Evolutionary conservation across 1,140 invertebrate species (phyloP).

Genomic region (Drosophila oshimai): DNA sequence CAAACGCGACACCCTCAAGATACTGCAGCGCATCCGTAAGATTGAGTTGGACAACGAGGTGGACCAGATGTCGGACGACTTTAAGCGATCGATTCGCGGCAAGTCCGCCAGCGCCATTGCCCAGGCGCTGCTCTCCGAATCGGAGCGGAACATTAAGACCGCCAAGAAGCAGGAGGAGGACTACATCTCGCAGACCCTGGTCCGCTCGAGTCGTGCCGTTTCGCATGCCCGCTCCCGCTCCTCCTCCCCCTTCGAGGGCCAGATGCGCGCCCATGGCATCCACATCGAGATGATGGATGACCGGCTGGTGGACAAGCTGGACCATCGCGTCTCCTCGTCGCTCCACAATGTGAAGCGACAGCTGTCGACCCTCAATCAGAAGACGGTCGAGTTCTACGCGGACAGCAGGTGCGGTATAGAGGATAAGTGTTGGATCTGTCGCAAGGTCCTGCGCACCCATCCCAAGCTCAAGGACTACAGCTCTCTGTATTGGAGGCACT

Average conservation of each 20-base stretch:
- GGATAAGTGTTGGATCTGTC: slow-evolving; percentile 82
- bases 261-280: slow-evolving; percentile 57
- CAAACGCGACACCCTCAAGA: slow-evolving; percentile 82
- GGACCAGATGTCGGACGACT: slow-evolving; percentile 84
- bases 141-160: slow-evolving; percentile 84
- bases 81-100: slow-evolving; percentile 85
- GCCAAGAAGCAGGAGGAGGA: slow-evolving; percentile 78
- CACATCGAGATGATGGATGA: slow-evolving; percentile 81
- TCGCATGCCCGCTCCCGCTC: slow-evolving; percentile 67
- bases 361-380: slow-evolving; percentile 71
- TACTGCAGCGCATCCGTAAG: slow-evolving; percentile 79
- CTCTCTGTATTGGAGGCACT: slow-evolving; percentile 75
- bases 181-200: slow-evolving; percentile 63
- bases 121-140: slow-evolving; percentile 86
- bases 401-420: slow-evolving; percentile 82
- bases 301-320: slow-evolving; percentile 77
- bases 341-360: slow-evolving; percentile 81
- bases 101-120: slow-evolving; percentile 90
- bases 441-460: slow-evolving; percentile 77
- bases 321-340: slow-evolving; percentile 78
- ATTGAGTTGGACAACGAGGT: slow-evolving; percentile 71
- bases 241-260: slow-evolving; percentile 35
- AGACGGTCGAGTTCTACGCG: slow-evolving; percentile 77
- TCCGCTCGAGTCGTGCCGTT: slow-evolving; percentile 67
- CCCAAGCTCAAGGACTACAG: slow-evolving; percentile 78